Evolutionary conservation across 2,113 vertebrate species (phyloP), one percentile per base, ranked within the genome.

Genomic region (Phocoena phocoena): DNA sequence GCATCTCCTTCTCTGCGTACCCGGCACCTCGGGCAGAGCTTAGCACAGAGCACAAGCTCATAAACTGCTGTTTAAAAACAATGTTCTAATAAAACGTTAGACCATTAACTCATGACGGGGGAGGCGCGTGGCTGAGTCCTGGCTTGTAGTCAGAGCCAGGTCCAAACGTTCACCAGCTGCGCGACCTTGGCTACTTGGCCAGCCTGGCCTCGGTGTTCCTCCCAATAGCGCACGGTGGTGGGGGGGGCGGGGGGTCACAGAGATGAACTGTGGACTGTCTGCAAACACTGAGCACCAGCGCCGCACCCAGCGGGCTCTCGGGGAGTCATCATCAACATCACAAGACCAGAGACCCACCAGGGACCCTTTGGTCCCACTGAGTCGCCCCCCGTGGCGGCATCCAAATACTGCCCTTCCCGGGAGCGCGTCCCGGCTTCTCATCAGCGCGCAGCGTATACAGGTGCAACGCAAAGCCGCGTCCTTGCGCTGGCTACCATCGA

Each of bases 31-130:
- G n/a, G n/a, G 50, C 85, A 63, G 36, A 70, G 58, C 76, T 68
- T 8, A 60, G 93, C 62, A 70, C 80, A 81, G 44, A 91, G 38
- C 65, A 91, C 77, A 93, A 20, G 89, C 79, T 68, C 76, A 63
- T 71, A 90, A 96, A 81, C 50, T 89, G 73, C 95, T 91, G 86
- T 88, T 63, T 88, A 81, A 88, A 96, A 96, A 80, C 68, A 92
- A 76, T 6, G 50, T 89, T 82, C 79, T 93, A 86, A 92, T 95
- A 93, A 93, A 95, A 79, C 83, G 55, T 83, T 80, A 90, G 68
- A 41, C 65, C 73, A 74, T 71, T 90, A 70, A 70, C 63, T 70
- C 58, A 55, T 1, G 50, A 65, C 94, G 68, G 33, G 93, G 81
- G 79, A 95, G 79, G 67, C 93, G 79, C 25, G 38, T 82, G 93